Base-by-base conservation (phyloP, 2,797 vertebrate species). In the Apogon talboti region DNA sequence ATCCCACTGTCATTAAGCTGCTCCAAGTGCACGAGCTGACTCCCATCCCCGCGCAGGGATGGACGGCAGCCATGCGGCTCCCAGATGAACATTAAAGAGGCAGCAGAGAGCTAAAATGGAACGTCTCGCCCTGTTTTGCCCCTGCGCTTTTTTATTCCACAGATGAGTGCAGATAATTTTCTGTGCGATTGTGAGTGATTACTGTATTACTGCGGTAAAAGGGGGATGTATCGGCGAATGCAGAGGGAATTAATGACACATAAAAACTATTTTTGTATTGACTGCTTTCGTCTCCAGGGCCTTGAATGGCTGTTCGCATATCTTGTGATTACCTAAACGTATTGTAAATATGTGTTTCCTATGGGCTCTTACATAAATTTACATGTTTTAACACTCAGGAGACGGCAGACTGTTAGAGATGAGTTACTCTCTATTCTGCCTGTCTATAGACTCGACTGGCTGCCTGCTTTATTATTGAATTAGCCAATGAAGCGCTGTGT, bases 171-270 rank as follows among this genome's bases (percentile, higher is more conserved):
- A 95, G 94, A 96, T 96, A 94, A 96, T 96, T 96, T 95, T 92
- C 87, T 91, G 94, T 94, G 95, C 93, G 95, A 96, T 96, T 96
- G 95, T 97, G 95, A 96, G 94, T 96, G 95, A 97, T 97, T 96
- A 96, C 95, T 95, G 95, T 94, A 96, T 96, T 96, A 96, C 95
- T 92, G 88, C 86, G 89, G 93, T 93, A 95, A 95, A 93, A 96
- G 93, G 93, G 94, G 95, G 94, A 95, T 93, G 94, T 94, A 95
- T 92, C 94, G 86, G 91, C 92, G 93, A 95, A 95, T 50, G 89
- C 94, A 94, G 91, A 93, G 92, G 93, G 95, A 97, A 96, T 96
- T 97, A 97, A 97, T 97, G 96, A 97, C 84, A 96, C 95, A 96
- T 97, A 96, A 97, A 94, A 96, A 95, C 94, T 94, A 94, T 94